phyloP scores from a whole-genome alignment of 2,888 invertebrate genomes.

The Campoletis raptor region DNA sequence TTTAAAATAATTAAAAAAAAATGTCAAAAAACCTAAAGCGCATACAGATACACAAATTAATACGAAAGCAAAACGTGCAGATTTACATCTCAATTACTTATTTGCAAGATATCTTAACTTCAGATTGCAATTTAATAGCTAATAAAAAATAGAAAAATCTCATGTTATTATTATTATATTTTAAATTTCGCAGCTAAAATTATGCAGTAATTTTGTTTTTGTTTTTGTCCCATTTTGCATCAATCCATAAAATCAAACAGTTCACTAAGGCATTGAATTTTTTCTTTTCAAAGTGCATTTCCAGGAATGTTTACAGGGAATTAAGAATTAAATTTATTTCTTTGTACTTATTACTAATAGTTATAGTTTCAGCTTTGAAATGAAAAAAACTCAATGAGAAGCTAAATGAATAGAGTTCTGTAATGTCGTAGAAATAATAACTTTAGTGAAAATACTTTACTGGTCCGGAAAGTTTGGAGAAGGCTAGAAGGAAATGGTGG shows the following conservation, averaged over 20 bases:
- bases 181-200: background rate
- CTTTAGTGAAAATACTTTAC: background rate
- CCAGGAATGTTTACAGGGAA: background rate
- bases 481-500: background rate
- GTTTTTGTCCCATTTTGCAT: background rate
- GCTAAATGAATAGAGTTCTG: background rate
- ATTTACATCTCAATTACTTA: too few relatives aligned
- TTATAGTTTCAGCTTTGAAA: background rate
- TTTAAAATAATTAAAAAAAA: too few relatives aligned
- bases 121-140: too few relatives aligned
- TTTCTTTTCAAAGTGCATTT: background rate
- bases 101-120: too few relatives aligned
- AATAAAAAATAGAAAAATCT: too few relatives aligned
- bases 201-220: background rate
- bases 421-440: background rate
- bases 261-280: background rate
- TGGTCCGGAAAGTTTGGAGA: background rate
- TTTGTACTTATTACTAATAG: too few relatives aligned
- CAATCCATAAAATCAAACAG: background rate
- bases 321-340: background rate
- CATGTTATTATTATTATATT: background rate
- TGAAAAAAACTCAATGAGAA: background rate
- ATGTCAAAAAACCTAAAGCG: too few relatives aligned
- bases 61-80: too few relatives aligned
- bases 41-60: too few relatives aligned